These are phyloP conservation scores for Artibeus lituratus DNA, from an alignment of 2,797 vertebrate species.

Conservation along the genomic window DNA sequence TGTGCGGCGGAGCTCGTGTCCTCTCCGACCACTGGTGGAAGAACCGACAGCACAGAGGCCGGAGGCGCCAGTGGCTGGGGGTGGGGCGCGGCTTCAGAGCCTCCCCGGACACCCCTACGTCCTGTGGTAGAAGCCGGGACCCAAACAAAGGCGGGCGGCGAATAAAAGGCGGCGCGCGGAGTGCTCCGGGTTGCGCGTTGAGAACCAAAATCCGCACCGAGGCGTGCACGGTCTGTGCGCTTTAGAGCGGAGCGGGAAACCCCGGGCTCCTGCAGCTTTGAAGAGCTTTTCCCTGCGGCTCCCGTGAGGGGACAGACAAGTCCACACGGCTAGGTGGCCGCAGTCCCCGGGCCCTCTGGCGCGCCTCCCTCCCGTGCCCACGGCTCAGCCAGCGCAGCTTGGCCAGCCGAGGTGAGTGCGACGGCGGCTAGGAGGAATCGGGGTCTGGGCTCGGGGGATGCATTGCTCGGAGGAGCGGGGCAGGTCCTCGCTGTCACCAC, in stretches of 20 bases:
- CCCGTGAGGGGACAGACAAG: not conserved
- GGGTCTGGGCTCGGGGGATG: not conserved
- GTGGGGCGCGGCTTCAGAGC: not conserved
- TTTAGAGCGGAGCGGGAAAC: slow-evolving; percentile 47
- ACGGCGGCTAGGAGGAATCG: not conserved
- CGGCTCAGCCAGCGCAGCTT: slow-evolving; percentile 2
- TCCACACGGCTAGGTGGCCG: not conserved
- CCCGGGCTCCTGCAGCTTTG: not conserved
- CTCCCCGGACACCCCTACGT: slow-evolving; percentile 36
- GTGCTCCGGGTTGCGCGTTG: not conserved
- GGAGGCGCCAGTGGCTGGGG: not conserved
- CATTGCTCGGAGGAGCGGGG: not conserved
- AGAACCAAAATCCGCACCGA: accelerated
- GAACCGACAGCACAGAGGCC: not conserved
- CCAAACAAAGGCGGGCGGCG: slow-evolving; percentile 71
- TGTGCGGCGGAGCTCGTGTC: not conserved
- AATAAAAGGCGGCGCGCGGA: slow-evolving; percentile 67
- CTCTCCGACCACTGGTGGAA: not conserved
- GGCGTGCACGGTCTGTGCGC: not conserved
- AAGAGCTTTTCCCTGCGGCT: not conserved
- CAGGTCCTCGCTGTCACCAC: not conserved
- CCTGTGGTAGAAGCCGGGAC: slow-evolving; percentile 65
- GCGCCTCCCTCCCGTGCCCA: not conserved
- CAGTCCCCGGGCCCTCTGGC: not conserved
- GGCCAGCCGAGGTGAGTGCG: slow-evolving; percentile 65